Base-by-base conservation (phyloP, 1,140 invertebrate genomes). In the Meloidogyne hapla region DNA sequence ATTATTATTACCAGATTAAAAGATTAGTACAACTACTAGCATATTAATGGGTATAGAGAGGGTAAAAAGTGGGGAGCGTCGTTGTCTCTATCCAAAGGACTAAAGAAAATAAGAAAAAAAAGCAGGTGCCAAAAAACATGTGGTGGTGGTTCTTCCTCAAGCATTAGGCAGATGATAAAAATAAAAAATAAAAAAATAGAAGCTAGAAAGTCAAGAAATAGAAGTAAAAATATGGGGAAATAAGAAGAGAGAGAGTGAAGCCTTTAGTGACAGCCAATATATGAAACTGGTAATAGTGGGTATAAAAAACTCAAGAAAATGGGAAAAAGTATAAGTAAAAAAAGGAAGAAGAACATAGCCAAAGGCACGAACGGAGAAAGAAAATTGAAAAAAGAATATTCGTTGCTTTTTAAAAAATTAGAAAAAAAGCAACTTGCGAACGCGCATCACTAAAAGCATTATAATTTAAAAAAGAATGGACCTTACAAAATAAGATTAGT, bases 81-180 rank as follows among this genome's bases (percentile, higher is more conserved):
- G 1, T 0, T 33, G 33, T 33, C 33, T 8, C 33, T 33, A 4
- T 33, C 33, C 28, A 33, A 2, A 33, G 48, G 48, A 5, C 48
- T 0, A 56, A 56, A 3, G 8, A 56, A 56, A n/a, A n/a, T 8
- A n/a, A 1, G 1, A n/a, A 18, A 56, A 56, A 56, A 56, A 56
- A 56, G n/a, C 48, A 56, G 48, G 48, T 56, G 48, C 48, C 48
- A 56, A 56, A 56, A 56, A 56, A 56, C 48, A 56, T 56, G 48
- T 56, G 48, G 18, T n/a, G 18, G 48, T 56, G 8, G 18, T 56
- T n/a, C 48, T 18, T n/a, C 13, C 13, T 18, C 15, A 48, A 18
- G 15, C 45, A 56, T 5, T n/a, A 56, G 6, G 8, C 18, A 56
- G 18, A 56, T 56, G 18, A 56, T n/a, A 56, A 56, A 56, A 5